phyloP scores from a whole-genome alignment of 2,888 invertebrate genomes.

The Venusia cambrica region DNA sequence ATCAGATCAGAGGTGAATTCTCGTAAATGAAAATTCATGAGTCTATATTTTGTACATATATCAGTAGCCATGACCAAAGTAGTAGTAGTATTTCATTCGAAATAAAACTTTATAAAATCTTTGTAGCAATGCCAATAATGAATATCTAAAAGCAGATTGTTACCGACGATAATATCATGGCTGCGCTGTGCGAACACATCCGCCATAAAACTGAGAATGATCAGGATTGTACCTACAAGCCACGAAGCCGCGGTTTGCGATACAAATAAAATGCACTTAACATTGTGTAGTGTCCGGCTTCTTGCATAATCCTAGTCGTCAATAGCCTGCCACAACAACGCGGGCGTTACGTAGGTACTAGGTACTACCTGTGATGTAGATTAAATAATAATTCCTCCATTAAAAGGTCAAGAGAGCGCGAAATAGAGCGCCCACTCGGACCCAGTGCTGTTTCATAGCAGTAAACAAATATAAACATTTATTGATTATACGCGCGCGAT shows the following conservation, averaged over 20 bases:
- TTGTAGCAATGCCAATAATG: conserved; percentile 14
- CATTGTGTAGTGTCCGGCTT: conserved; percentile 71
- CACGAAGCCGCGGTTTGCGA: conserved; percentile 49
- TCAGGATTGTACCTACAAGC: conserved; percentile 53
- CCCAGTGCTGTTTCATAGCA: conserved; percentile 21
- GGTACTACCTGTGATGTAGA: conserved; percentile 46
- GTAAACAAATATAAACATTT: conserved; percentile 6
- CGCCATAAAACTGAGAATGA: conserved; percentile 42
- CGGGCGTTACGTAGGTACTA: conserved; percentile 43
- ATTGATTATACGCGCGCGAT: conserved; percentile 1
- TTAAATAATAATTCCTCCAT: conserved; percentile 52
- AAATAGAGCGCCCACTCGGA: conserved; percentile 38
- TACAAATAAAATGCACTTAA: conserved; percentile 56
- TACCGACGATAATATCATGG: conserved; percentile 34
- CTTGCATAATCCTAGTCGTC: conserved; percentile 63
- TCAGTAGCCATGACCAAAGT: too few species aligned
- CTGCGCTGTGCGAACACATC: conserved; percentile 45
- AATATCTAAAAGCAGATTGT: conserved; percentile 10
- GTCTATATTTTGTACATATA: too few species aligned
- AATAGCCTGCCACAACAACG: conserved; percentile 46
- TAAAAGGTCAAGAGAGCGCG: conserved; percentile 49
- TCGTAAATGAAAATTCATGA: too few species aligned
- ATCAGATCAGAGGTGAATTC: too few species aligned
- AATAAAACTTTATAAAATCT: conserved; percentile 19
- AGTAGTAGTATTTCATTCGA: too few species aligned